phyloP scores from a whole-genome alignment of 1,140 invertebrate species.

The Coenobita brevimanus region DNA sequence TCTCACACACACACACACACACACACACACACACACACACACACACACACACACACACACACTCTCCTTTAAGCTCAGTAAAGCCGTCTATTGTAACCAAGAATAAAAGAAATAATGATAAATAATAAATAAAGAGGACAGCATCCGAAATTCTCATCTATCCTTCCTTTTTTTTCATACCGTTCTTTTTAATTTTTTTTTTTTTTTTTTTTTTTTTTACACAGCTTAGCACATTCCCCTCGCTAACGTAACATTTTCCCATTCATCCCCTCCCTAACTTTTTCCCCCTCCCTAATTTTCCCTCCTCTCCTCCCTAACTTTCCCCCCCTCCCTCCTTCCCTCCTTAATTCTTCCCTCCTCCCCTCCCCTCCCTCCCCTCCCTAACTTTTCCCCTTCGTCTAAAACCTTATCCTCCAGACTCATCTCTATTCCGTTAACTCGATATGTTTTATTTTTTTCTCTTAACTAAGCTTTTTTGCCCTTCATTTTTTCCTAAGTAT shows the following conservation, averaged over 20 bases:
- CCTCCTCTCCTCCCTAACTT: not conserved
- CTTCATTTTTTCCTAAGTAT: too few species aligned
- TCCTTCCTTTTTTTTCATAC: too few species aligned
- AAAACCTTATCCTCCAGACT: too few species aligned
- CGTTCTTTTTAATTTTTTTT: too few species aligned
- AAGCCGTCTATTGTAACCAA: not conserved
- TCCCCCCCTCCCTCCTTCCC: not conserved
- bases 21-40: conserved; percentile 17
- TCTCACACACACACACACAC: conserved; percentile 13
- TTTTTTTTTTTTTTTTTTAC: not conserved
- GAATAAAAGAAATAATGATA: not conserved
- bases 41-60: conserved; percentile 14
- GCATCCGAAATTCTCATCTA: not conserved
- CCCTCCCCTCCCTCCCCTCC: not conserved
- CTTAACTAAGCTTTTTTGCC: too few species aligned
- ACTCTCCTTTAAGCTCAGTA: not conserved
- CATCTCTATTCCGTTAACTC: too few species aligned
- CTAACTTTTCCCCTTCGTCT: not conserved
- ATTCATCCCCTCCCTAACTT: not conserved
- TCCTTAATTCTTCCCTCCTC: not conserved
- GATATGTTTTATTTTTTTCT: too few species aligned
- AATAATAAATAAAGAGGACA: not conserved
- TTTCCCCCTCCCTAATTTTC: not conserved
- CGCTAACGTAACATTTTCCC: too few species aligned
- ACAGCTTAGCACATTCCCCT: not conserved